These are phyloP conservation scores for Drosophila helvetica DNA, from an alignment of 2,888 invertebrate genomes.

Conservation along the genomic window DNA sequence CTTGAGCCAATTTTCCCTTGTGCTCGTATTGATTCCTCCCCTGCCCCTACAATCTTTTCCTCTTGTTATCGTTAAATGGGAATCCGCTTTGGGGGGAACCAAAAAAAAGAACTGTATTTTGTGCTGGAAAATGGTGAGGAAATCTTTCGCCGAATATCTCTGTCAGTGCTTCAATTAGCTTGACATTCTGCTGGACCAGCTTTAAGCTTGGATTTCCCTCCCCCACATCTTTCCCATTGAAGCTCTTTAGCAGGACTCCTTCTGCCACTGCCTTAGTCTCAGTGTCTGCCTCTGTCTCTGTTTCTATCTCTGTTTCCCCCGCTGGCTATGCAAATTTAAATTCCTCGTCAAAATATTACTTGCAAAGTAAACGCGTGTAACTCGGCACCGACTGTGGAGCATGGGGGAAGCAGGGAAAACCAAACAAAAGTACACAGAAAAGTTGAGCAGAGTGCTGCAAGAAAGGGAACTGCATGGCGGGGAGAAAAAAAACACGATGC, in stretches of 20 bases:
- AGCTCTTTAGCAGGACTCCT: not conserved
- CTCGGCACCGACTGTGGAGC: constrained; percentile 5
- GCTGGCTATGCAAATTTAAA: constrained; percentile 33
- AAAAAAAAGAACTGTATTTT: no score
- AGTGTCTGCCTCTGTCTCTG: not conserved
- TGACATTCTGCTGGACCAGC: constrained; percentile 3
- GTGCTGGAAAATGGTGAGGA: no score
- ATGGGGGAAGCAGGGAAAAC: constrained; percentile 42
- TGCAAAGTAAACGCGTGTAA: constrained; percentile 56
- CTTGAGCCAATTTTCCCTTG: not conserved
- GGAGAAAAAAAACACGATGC: no score
- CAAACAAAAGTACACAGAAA: constrained; percentile 69
- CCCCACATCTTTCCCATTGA: not conserved
- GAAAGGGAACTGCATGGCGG: constrained; percentile 1
- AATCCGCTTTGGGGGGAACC: not conserved
- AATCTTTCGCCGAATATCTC: not conserved
- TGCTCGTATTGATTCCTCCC: not conserved
- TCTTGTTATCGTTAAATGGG: not conserved
- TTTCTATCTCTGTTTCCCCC: not conserved
- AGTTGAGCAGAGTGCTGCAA: constrained; percentile 27
- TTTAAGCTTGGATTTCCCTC: constrained; percentile 23
- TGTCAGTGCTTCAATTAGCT: constrained; percentile 17
- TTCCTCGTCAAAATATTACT: constrained; percentile 48
- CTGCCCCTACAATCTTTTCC: not conserved
- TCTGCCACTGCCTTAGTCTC: not conserved